These are phyloP conservation scores for Whitmania pigra DNA, from an alignment of 1,140 invertebrate genomes.

Conservation along the genomic window DNA sequence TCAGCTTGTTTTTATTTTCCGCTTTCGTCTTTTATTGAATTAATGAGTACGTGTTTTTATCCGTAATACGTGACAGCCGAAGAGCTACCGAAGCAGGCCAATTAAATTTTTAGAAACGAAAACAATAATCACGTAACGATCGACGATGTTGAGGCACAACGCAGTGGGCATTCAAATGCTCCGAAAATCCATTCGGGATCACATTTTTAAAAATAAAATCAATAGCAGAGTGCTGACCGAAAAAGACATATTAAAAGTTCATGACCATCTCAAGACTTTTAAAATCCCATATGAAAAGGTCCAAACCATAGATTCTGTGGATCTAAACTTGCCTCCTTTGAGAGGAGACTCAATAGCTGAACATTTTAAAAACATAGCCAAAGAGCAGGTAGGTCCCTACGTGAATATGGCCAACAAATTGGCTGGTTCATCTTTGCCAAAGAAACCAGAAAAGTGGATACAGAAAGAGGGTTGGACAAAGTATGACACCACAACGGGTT, in stretches of 20 bases:
- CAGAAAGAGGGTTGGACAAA: conserved; percentile 66
- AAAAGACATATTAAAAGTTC: conserved; percentile 46
- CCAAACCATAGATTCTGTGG: conserved; percentile 52
- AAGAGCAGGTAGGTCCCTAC: conserved; percentile 61
- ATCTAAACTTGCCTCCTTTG: conserved; percentile 63
- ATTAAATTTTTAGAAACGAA: too few relatives aligned
- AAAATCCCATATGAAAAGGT: conserved; percentile 50
- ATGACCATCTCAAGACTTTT: conserved; percentile 53
- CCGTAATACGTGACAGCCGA: too few relatives aligned
- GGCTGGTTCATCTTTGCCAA: conserved; percentile 29
- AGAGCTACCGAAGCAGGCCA: too few relatives aligned
- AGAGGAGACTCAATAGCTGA: conserved; percentile 65
- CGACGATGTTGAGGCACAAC: too few relatives aligned
- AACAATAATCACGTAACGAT: too few relatives aligned
- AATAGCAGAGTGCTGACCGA: conserved; percentile 14
- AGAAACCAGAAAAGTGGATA: conserved; percentile 33
- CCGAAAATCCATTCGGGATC: conserved; percentile 57
- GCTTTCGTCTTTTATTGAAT: too few relatives aligned
- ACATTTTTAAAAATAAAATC: conserved; percentile 54
- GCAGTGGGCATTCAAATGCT: conserved; percentile 68
- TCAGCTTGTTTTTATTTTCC: too few relatives aligned
- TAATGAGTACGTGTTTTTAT: too few relatives aligned
- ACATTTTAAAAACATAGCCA: conserved; percentile 73
- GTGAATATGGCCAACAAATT: conserved; percentile 29
- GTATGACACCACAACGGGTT: conserved; percentile 47